Percentiles rank a stretch among this genome's conserved stretches.
phyloP scores from a whole-genome alignment of 1,140 invertebrate genomes.

The Calliopsis andreniformis region DNA sequence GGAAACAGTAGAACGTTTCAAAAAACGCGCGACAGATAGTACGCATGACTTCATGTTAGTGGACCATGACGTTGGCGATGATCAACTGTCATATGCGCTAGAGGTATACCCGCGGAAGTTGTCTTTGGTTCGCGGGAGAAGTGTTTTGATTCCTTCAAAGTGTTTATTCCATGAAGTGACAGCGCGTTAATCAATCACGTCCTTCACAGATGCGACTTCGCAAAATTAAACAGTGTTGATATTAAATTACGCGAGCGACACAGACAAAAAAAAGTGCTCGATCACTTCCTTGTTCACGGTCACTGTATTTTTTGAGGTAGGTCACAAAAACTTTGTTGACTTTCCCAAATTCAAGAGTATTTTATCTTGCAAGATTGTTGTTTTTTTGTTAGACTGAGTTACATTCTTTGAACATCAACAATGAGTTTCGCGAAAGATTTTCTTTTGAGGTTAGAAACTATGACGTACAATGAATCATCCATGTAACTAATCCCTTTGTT shows the following conservation, averaged over 20 bases:
- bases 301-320: slow-evolving; percentile 31
- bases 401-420: neutral
- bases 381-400: neutral
- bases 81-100: slow-evolving; percentile 18
- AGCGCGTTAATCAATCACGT: slow-evolving; percentile 6
- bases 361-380: neutral
- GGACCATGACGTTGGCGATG: neutral
- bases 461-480: neutral
- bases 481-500: neutral
- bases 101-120: neutral
- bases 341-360: neutral
- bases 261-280: slow-evolving; percentile 10
- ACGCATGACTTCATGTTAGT: neutral
- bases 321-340: neutral
- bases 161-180: slow-evolving; percentile 12
- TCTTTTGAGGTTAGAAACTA: slow-evolving; percentile 42
- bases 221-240: neutral
- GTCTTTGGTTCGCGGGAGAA: neutral
- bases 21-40: neutral
- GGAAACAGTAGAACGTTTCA: neutral
- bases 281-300: slow-evolving; percentile 3
- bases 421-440: neutral
- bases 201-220: neutral
- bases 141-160: slow-evolving; percentile 29
- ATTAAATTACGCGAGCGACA: neutral